Conservation (phyloP, 1,140 invertebrate genomes). For the Sipha flava region DNA sequence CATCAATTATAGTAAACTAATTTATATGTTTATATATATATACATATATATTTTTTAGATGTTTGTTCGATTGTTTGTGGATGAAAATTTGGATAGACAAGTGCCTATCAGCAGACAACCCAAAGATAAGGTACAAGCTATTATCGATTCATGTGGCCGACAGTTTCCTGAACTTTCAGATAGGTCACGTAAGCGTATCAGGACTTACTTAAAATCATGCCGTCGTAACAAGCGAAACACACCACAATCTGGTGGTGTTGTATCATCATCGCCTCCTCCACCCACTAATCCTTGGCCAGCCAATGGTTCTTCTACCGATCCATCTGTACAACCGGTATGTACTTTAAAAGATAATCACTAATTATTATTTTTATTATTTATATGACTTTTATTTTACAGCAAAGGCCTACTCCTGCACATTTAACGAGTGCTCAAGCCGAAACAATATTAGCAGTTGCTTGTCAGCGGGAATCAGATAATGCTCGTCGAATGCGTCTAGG, state of each 20-base stretch:
- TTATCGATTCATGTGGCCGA: slow-evolving; percentile 90
- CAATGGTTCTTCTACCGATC: background rate
- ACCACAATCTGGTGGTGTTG: background rate
- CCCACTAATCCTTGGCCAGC: background rate
- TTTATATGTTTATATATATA: background rate
- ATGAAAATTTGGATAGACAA: slow-evolving; percentile 92
- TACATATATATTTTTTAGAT: slow-evolving; percentile 57
- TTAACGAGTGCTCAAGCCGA: slow-evolving; percentile 92
- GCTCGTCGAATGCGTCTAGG: slow-evolving; percentile 92
- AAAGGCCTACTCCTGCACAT: slow-evolving; percentile 87
- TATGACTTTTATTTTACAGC: slow-evolving; percentile 48
- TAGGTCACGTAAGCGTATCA: slow-evolving; percentile 83
- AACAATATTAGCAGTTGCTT: slow-evolving; percentile 87
- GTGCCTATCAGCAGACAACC: slow-evolving; percentile 96
- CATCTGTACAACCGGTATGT: background rate
- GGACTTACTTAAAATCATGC: slow-evolving; percentile 93
- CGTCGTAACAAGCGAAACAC: slow-evolving; percentile 79
- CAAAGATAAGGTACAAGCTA: slow-evolving; percentile 95
- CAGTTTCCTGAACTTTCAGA: slow-evolving; percentile 96
- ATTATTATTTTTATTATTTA: slow-evolving; percentile 28
- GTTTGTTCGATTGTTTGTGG: slow-evolving; percentile 94
- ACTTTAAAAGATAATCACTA: background rate
- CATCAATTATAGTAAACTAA: background rate
- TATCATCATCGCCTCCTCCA: background rate
- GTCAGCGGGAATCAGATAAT: slow-evolving; percentile 93